Evolutionary conservation across 2,888 invertebrate species (phyloP), one percentile per base, ranked within the genome.

Genomic region (Chamaedrilus cognettii): DNA sequence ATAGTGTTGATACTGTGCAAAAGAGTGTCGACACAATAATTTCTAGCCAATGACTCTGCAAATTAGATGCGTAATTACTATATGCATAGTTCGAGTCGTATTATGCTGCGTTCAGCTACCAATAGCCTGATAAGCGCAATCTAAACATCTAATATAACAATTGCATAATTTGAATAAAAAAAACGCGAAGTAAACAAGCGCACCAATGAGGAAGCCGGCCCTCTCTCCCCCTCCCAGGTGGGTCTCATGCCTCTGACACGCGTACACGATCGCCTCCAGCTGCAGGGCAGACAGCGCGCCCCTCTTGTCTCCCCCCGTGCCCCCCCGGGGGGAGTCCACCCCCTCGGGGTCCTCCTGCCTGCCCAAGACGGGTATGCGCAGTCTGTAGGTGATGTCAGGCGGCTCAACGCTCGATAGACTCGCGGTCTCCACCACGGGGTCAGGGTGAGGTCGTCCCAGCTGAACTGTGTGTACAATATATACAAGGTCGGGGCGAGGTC

Each of bases 381-480:
- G 72, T 49, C 81, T 78, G 85, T 97, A 98, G 86, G 91, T 91
- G 64, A 96, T 92, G 83, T 97, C 94, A 1, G 93, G 92, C 0
- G 97, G 95, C 79, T 94, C 93, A 62, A 98, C 96, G 50, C 95
- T 96, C 0, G 96, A 94, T 56, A 99, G 86, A 0, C 98, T 97
- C 7, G 96, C 96, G 0, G 99, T 99, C 85, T 99, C 99, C 7
- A 99, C 99, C 4, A 99, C 98, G 0, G 95, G 92, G 86, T 99
- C 99, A 0, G 99, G 99, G 88, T 99, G 99, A 19, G 64, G 55
- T 60, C 60, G 61, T 3, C 72, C 73, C 11, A 71, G 52, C 42
- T 70, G 66, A 50, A 68, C 73, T 52, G 28, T n/a, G n/a, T n/a
- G n/a, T n/a, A n/a, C n/a, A n/a, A n/a, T n/a, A n/a, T n/a, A n/a